These are phyloP conservation scores for Hetaerina americana DNA, from an alignment of 1,140 invertebrate genomes.

Conservation along the genomic window DNA sequence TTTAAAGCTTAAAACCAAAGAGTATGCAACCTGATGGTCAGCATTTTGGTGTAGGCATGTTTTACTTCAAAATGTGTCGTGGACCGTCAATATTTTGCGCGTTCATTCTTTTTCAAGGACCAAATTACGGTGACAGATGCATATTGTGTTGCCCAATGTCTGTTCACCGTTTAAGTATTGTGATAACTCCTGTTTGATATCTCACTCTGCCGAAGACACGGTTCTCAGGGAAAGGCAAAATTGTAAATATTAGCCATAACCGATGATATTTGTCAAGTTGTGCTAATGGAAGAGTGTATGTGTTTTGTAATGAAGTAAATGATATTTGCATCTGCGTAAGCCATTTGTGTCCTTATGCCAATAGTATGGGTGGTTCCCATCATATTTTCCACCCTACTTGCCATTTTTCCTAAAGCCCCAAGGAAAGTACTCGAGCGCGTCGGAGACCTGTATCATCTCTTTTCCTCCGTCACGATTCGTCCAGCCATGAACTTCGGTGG, in stretches of 20 bases:
- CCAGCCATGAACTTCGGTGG: background rate
- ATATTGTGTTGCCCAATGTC: background rate
- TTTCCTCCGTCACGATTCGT: background rate
- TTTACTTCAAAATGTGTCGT: background rate
- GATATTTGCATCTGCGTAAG: background rate
- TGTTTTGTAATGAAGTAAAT: conserved; percentile 1
- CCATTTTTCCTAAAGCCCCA: background rate
- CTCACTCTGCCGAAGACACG: background rate
- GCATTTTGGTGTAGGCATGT: background rate
- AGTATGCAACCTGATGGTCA: background rate
- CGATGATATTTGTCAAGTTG: background rate
- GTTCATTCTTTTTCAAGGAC: background rate
- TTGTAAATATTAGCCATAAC: background rate
- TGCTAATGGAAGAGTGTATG: background rate
- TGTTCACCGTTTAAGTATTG: background rate
- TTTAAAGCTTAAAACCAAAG: background rate
- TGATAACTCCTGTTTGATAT: background rate
- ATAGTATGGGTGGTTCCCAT: background rate
- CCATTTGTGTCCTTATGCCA: background rate
- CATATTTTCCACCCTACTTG: background rate
- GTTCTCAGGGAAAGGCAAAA: background rate
- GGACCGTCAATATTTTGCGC: background rate
- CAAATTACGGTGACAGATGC: background rate
- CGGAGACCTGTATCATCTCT: background rate
- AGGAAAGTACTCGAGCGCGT: background rate